phyloP scores from a whole-genome alignment of 2,113 vertebrate genomes.

The Danionella cerebrum region DNA sequence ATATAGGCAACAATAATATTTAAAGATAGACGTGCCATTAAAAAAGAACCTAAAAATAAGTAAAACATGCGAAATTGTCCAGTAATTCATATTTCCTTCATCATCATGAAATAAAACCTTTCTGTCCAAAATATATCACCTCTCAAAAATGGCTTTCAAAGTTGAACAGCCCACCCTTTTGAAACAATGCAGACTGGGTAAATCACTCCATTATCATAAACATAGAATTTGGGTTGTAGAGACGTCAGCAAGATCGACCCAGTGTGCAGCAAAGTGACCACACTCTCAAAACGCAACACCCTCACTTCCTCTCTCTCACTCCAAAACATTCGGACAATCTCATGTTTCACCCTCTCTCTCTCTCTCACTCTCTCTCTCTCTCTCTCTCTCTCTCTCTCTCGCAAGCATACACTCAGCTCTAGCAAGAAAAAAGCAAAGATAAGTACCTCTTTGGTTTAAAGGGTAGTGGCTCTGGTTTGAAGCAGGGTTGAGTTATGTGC shows the following conservation, averaged over 20 bases:
- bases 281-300: slow-evolving; percentile 17
- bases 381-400: slow-evolving; percentile 23
- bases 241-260: slow-evolving; percentile 34
- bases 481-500: slow-evolving; percentile 56
- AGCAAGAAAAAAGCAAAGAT: slow-evolving; percentile 36
- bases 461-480: slow-evolving; percentile 31
- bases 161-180: neutral
- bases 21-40: no score
- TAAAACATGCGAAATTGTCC: no score
- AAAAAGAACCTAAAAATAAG: no score
- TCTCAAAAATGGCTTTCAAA: neutral
- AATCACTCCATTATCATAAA: slow-evolving; percentile 35
- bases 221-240: slow-evolving; percentile 32
- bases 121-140: neutral
- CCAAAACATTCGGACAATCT: neutral
- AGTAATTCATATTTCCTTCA: no score
- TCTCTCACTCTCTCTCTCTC: slow-evolving; percentile 26
- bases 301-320: slow-evolving; percentile 7
- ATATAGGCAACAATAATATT: no score
- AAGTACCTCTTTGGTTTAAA: slow-evolving; percentile 51
- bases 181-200: slow-evolving; percentile 21
- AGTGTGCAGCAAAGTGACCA: slow-evolving; percentile 33
- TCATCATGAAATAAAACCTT: neutral
- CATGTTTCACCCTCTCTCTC: slow-evolving; percentile 11
- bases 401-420: slow-evolving; percentile 21